Evolutionary conservation across 1,140 invertebrate species (phyloP).

Genomic region (Chrysopa pallens): DNA sequence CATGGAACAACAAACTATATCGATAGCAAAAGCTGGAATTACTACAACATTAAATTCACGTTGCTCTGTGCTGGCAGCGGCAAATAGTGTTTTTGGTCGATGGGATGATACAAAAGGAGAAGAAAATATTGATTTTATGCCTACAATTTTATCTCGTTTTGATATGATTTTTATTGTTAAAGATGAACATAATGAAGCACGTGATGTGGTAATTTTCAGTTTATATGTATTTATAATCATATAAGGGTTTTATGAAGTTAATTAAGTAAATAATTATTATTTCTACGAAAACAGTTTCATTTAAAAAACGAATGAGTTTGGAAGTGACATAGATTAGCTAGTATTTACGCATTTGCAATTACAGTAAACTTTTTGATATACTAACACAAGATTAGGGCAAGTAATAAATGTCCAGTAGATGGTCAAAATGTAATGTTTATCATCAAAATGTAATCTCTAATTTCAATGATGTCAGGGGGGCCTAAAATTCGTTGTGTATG

Average conservation of each 20-base stretch:
- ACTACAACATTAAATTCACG: slow-evolving; percentile 96
- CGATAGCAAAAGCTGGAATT: slow-evolving; percentile 98
- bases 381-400: too few species aligned
- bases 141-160: slow-evolving; percentile 98
- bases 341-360: not conserved
- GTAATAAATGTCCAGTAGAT: too few species aligned
- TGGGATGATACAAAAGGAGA: slow-evolving; percentile 98
- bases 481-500: too few species aligned
- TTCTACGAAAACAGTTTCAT: too few species aligned
- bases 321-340: too few species aligned
- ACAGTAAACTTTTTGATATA: too few species aligned
- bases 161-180: slow-evolving; percentile 99
- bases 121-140: slow-evolving; percentile 99
- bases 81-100: slow-evolving; percentile 94
- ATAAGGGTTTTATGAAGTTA: slow-evolving; percentile 1
- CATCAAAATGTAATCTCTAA: too few species aligned
- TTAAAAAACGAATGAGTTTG: too few species aligned
- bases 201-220: slow-evolving; percentile 52
- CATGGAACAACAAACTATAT: slow-evolving; percentile 99
- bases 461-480: too few species aligned
- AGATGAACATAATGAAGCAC: slow-evolving; percentile 79
- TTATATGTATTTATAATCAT: slow-evolving; percentile 1
- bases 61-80: slow-evolving; percentile 95
- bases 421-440: too few species aligned
- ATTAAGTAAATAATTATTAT: slow-evolving; percentile 1